Percentiles rank a stretch among this genome's conserved stretches.
Conservation (phyloP, 2,797 vertebrate species). For the Garrulus glandarius region DNA sequence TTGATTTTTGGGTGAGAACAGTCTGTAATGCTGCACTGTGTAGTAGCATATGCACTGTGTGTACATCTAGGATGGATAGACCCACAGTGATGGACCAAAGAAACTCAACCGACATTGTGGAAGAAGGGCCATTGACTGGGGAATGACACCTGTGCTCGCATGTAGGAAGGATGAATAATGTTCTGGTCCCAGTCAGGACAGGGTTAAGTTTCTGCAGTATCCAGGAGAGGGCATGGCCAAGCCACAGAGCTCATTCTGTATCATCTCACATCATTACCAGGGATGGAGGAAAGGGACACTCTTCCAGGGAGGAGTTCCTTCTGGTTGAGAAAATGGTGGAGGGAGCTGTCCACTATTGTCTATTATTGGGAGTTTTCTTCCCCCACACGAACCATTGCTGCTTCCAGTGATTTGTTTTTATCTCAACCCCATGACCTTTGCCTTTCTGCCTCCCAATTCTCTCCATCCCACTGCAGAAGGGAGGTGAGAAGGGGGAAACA, state of each 20-base stretch:
- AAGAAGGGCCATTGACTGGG: background rate
- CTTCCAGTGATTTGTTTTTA: background rate
- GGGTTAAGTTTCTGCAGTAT: background rate
- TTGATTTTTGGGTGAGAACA: background rate
- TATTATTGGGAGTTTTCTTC: accelerated
- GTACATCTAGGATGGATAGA: no score
- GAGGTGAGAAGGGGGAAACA: background rate
- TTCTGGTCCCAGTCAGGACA: background rate
- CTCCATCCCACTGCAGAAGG: no score
- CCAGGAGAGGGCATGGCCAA: background rate
- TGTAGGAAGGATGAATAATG: accelerated
- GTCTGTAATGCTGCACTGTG: background rate
- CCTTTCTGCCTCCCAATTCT: background rate
- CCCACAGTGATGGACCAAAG: background rate
- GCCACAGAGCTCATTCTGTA: accelerated
- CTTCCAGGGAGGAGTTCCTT: background rate
- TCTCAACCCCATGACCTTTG: accelerated
- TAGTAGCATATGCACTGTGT: accelerated
- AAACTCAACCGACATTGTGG: accelerated
- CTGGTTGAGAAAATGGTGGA: background rate
- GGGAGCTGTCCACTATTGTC: accelerated
- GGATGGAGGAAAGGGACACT: background rate
- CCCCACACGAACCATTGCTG: accelerated
- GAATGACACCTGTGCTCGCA: background rate
- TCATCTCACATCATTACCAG: background rate